Evolutionary conservation across 2,888 invertebrate genomes (phyloP), one percentile per base, ranked within the genome.

Genomic region (Synanthedon tipuliformis): DNA sequence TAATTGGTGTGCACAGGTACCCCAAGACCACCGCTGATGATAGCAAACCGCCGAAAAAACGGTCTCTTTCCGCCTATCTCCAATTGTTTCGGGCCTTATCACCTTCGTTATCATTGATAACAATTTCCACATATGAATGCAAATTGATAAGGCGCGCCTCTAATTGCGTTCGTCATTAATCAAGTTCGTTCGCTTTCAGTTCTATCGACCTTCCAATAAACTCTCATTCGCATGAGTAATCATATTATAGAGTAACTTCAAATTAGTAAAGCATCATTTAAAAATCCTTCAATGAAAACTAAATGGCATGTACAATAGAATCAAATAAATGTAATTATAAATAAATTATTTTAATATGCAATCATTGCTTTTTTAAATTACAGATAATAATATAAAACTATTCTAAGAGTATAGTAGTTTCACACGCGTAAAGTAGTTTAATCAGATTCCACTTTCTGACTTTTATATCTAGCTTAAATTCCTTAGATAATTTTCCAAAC

Each of bases 11-110:
- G 58, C 50, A 60, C 61, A 34, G 86, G 85, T 81, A 86, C 86
- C 84, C 88, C 81, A 18, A 84, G 86, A 86, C 87, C 83, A 84
- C 82, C 81, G 82, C 85, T 85, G 86, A 87, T 85, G 78, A 73
- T 78, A 71, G 61, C 59, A 56, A 56, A 55, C 51, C 59, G 74
- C 69, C 85, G 74, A 87, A 86, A 72, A 73, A 72, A 53, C 18
- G 52, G 55, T 60, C 72, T 68, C 56, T 64, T 74, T 73, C 61
- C 61, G 64, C 79, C 41, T 75, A 75, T 78, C 76, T 56, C 49
- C 56, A 54, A 59, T 63, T 66, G 65, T 63, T 61, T 62, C 48
- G 53, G 57, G 40, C 52, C 65, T 73, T 81, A 81, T 78, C 72
- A 60, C 56, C 57, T 72, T 74, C 56, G 58, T 72, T 74, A 77